Evolutionary conservation across 2,113 vertebrate species (phyloP).

Genomic region (Vidua macroura): DNA sequence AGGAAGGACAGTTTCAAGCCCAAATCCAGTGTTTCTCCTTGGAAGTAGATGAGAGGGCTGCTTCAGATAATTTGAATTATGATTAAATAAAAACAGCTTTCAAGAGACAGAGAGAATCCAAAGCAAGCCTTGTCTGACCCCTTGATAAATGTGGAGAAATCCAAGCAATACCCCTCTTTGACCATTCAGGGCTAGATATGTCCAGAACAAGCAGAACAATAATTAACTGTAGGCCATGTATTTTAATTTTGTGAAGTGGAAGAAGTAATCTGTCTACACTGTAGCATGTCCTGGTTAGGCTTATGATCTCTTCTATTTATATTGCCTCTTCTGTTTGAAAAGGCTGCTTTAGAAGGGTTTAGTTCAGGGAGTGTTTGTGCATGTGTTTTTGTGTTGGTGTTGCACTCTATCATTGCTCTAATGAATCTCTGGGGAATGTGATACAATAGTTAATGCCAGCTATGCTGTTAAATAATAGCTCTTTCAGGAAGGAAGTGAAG

Average conservation of each 20-base stretch:
- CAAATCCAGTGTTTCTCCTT: background rate
- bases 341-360: background rate
- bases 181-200: background rate
- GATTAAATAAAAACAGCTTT: background rate
- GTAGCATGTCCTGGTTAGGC: background rate
- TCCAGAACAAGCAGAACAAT: background rate
- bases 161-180: background rate
- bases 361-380: background rate
- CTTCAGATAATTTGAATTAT: background rate
- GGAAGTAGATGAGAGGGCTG: background rate
- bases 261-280: background rate
- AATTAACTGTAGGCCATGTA: background rate
- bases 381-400: background rate
- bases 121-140: background rate
- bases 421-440: slow-evolving; percentile 14
- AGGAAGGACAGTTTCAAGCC: background rate
- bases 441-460: slow-evolving; percentile 5
- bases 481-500: slow-evolving; percentile 51
- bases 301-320: background rate
- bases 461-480: slow-evolving; percentile 44
- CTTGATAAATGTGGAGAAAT: background rate
- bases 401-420: slow-evolving; percentile 13
- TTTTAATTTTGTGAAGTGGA: slow-evolving; percentile 2
- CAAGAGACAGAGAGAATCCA: background rate
- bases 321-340: background rate